Base-by-base conservation (phyloP, 2,888 invertebrate genomes). In the Caenorhabditis sp. region DNA sequence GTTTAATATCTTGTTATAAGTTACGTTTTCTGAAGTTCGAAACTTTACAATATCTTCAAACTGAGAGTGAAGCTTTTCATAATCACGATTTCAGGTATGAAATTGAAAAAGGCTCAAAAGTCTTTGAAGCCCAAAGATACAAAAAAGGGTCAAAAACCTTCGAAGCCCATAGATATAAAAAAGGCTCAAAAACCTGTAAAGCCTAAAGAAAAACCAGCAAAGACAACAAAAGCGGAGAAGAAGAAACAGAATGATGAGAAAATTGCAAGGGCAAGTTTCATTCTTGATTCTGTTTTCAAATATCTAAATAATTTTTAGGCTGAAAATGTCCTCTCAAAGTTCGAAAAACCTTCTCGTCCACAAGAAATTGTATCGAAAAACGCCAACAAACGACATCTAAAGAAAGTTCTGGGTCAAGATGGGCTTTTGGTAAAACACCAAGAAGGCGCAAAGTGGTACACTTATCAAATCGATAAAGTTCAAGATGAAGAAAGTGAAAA, bases 401-500 rank as follows among this genome's bases (percentile, higher is more conserved):
- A 72, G 27, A 67, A 68, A 53, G 54, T 65, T 21, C 59, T 69
- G n/a, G 62, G 59, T 12, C 67, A 65, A 53, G 73, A 70, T 25
- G 73, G 74, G 0, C 52, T 67, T 8, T 20, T 80, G 3, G 79
- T 84, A 25, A 81, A 80, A 53, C 81, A 81, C 61, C 61, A 71
- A 27, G 83, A 82, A 53, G 83, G 77, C 8, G 52, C 74, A 49
- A 81, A 83, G 57, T 85, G 85, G 85, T 85, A 68, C 60, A 70
- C 67, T 20, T 80, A 82, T 57, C 80, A 81, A 72, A 74, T 82
- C 49, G 63, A 76, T 58, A 62, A 81, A 67, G 61, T 77, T 49
- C 63, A 77, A 56, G 70, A 72, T 26, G 75, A 72, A 50, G 63
- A 64, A 4, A 64, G 58, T 0, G 71, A 77, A 12, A 67, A 65